Conservation (phyloP, 2,888 invertebrate species). For the Ochropleura leucogaster region DNA sequence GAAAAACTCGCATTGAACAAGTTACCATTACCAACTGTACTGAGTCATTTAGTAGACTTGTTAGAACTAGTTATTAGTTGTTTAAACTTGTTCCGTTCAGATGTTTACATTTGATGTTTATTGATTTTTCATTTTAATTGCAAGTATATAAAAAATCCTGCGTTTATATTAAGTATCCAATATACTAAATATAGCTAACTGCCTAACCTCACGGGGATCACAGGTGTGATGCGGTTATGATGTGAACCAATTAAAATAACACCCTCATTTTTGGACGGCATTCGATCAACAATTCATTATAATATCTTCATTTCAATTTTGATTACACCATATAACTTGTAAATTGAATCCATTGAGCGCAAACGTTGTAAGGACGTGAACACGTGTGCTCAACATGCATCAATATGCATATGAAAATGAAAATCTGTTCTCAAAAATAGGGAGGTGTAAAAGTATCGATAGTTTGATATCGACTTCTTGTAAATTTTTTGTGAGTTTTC, state of each 20-base stretch:
- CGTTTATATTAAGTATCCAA: too few species aligned
- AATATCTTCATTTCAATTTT: constrained; percentile 47
- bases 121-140: not conserved
- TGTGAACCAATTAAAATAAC: not conserved
- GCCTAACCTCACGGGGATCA: too few species aligned
- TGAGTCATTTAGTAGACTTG: constrained; percentile 75
- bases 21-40: constrained; percentile 66
- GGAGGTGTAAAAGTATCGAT: constrained; percentile 15
- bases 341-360: constrained; percentile 60
- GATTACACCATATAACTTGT: constrained; percentile 53
- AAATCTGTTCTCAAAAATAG: constrained; percentile 71
- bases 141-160: too few species aligned
- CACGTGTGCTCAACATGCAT: constrained; percentile 74
- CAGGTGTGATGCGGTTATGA: too few species aligned
- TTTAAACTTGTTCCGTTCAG: constrained; percentile 60
- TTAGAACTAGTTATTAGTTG: constrained; percentile 73
- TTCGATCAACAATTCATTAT: constrained; percentile 42
- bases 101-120: constrained; percentile 35
- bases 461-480: not conserved
- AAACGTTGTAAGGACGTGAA: constrained; percentile 69
- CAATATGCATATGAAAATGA: constrained; percentile 83
- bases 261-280: not conserved
- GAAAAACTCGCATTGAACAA: constrained; percentile 49
- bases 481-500: not conserved
- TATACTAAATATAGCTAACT: too few species aligned